Percentiles rank a stretch among this genome's conserved stretches.
phyloP scores from a whole-genome alignment of 2,113 vertebrate species.

The Gopherus flavomarginatus region DNA sequence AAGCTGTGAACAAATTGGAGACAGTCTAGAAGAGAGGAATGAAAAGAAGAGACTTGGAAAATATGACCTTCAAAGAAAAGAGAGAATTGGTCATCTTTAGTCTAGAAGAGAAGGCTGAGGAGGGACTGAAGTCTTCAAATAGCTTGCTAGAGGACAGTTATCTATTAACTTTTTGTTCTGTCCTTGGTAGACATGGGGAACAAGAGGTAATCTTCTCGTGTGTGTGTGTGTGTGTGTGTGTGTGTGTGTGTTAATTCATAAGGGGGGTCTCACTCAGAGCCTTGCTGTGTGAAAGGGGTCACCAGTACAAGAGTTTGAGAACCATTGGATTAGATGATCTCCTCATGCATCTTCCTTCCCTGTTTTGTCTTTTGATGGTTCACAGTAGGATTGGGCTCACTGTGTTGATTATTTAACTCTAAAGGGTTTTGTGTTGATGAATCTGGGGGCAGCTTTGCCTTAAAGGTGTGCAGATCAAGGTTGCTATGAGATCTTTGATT shows the following conservation, averaged over 20 bases:
- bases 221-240: too few relatives aligned
- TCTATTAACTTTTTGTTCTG: neutral
- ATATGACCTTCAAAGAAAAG: neutral
- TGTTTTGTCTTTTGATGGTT: neutral
- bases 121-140: neutral
- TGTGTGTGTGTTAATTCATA: too few relatives aligned
- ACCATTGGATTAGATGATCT: neutral
- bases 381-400: slow-evolving; percentile 34
- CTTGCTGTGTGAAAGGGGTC: too few relatives aligned
- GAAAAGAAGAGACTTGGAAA: neutral
- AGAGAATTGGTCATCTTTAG: neutral
- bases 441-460: neutral
- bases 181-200: neutral
- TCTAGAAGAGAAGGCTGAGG: neutral
- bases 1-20: neutral
- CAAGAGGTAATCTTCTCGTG: neutral
- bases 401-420: slow-evolving; percentile 32
- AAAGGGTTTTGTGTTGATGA: slow-evolving; percentile 15
- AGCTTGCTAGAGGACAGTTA: neutral
- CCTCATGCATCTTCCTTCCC: neutral
- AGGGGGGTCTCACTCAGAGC: too few relatives aligned
- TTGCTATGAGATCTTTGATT: neutral
- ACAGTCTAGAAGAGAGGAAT: neutral
- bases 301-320: too few relatives aligned
- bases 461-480: neutral